Conservation (phyloP, 2,113 vertebrate genomes). For the Rhabdornis inornatus region DNA sequence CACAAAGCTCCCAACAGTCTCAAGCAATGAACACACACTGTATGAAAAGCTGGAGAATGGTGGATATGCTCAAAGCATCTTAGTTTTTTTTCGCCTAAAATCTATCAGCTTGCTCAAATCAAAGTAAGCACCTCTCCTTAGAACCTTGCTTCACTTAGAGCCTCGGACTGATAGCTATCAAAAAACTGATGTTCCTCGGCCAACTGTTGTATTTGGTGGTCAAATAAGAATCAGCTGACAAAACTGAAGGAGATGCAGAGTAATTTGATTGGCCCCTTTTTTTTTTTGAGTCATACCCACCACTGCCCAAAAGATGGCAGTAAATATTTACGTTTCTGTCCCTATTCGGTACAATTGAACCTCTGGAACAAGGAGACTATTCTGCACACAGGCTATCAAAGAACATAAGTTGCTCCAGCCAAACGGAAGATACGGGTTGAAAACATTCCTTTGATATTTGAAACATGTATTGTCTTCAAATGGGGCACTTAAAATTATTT, state of each 20-base stretch:
- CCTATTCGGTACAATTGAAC: not conserved
- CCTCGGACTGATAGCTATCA: accelerated
- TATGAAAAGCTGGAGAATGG: not conserved
- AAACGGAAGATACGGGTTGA: not conserved
- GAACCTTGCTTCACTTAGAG: not conserved
- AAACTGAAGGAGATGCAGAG: not conserved
- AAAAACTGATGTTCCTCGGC: accelerated
- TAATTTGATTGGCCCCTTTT: accelerated
- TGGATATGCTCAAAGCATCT: not conserved
- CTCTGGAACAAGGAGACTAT: not conserved
- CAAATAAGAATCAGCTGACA: not conserved
- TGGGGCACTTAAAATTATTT: not conserved
- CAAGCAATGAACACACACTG: not conserved
- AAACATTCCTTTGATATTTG: not conserved
- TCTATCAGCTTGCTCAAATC: not conserved
- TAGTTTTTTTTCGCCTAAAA: not conserved
- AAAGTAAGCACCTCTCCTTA: not conserved
- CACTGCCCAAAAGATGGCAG: constrained; percentile 68
- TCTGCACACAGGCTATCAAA: not conserved
- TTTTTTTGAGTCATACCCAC: not conserved
- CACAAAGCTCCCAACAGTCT: not conserved
- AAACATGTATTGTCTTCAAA: not conserved
- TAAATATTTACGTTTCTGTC: constrained; percentile 33
- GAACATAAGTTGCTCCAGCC: not conserved
- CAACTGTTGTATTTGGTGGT: not conserved